These are phyloP conservation scores for Eunapius fragilis DNA, from an alignment of 37 sponge, comb jelly and placozoan species.

Conservation along the genomic window DNA sequence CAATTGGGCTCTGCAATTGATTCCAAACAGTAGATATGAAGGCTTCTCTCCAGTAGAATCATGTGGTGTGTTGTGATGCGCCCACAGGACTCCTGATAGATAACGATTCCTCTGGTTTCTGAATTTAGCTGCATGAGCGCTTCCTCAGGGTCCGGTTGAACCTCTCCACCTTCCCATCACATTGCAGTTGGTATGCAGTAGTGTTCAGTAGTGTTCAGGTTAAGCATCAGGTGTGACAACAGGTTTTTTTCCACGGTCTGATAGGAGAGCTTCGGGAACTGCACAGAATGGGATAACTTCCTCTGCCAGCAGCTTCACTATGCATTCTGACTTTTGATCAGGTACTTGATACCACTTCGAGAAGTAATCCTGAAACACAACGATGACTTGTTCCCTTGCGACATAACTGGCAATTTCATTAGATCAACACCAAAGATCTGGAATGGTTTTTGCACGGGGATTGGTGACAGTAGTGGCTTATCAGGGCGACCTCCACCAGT, in stretches of 20 bases:
- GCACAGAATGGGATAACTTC: constrained; percentile 25
- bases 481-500: not conserved
- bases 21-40: constrained; percentile 49
- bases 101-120: constrained; percentile 41
- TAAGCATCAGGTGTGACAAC: too few relatives aligned
- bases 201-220: constrained; percentile 45
- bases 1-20: constrained; percentile 23
- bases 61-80: constrained; percentile 40
- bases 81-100: constrained; percentile 36
- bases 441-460: constrained; percentile 52
- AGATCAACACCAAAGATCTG: constrained; percentile 63
- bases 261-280: constrained; percentile 35
- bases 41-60: constrained; percentile 48
- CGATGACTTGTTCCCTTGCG: constrained; percentile 45
- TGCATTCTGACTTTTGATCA: constrained; percentile 50
- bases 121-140: constrained; percentile 10
- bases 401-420: constrained; percentile 48
- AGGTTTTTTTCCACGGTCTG: constrained; percentile 44
- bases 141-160: constrained; percentile 42
- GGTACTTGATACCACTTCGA: constrained; percentile 62
- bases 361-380: constrained; percentile 63
- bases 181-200: constrained; percentile 44
- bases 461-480: constrained; percentile 48
- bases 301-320: constrained; percentile 33
- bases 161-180: constrained; percentile 26